A percentile compares a stretch with the other conserved stretches of the same genome.
Evolutionary conservation across 2,113 vertebrate species (phyloP).

Genomic region (Pleuronectes platessa): DNA sequence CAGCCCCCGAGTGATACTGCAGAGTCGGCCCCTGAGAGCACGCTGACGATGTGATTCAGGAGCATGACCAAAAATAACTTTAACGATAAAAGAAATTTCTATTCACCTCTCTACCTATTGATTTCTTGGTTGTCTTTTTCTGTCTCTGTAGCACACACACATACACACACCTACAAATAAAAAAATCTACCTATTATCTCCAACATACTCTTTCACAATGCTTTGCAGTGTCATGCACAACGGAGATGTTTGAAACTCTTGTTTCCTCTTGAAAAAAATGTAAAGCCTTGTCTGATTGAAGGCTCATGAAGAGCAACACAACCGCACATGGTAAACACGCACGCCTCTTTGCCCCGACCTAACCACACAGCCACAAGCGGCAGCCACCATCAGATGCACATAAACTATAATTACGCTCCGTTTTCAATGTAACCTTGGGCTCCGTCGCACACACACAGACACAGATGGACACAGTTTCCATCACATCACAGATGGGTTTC

Average conservation of each 20-base stretch:
- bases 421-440: constrained; percentile 13
- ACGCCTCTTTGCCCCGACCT: constrained; percentile 29
- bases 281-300: constrained; percentile 33
- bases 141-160: constrained; percentile 5
- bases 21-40: constrained; percentile 37
- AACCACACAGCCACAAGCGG: constrained; percentile 46
- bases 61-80: constrained; percentile 36
- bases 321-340: constrained; percentile 48
- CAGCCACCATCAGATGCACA: constrained; percentile 12
- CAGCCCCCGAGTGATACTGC: constrained; percentile 45
- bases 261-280: neutral
- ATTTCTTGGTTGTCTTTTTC: constrained; percentile 42
- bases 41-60: constrained; percentile 37
- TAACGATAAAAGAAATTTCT: constrained; percentile 26
- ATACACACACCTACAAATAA: neutral
- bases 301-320: constrained; percentile 21
- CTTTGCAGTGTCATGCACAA: neutral
- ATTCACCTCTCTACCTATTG: constrained; percentile 32
- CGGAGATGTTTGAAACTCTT: neutral
- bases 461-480: neutral
- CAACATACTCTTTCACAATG: neutral
- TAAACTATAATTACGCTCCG: constrained; percentile 44
- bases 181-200: neutral
- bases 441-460: neutral
- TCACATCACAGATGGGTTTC: constrained; percentile 24